Percentiles rank a stretch among this genome's conserved stretches.
phyloP scores from a whole-genome alignment of 37 sponge, comb jelly and placozoan species.

The Ianthella basta region DNA sequence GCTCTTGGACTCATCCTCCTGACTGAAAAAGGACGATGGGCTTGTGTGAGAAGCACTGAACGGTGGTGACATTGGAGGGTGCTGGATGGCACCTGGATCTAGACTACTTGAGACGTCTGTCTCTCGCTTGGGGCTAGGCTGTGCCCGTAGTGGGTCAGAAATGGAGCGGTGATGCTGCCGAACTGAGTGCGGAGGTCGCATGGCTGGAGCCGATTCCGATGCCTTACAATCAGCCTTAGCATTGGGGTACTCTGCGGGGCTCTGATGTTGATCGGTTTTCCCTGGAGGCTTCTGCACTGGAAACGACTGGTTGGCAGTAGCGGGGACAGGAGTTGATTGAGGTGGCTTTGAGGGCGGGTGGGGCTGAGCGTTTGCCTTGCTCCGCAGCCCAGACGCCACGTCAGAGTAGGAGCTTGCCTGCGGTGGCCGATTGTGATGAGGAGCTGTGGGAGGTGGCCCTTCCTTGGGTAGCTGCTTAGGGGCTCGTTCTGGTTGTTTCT shows the following conservation, averaged over 20 bases:
- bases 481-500: not conserved
- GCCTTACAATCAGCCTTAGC: not conserved
- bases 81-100: not conserved
- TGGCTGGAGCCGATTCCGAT: not conserved
- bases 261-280: not conserved
- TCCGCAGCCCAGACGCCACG: constrained; percentile 21
- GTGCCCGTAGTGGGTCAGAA: not conserved
- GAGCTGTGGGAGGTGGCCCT: not conserved
- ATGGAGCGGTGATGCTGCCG: constrained; percentile 22
- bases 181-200: not conserved
- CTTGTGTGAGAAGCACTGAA: not conserved
- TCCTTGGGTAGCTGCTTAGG: not conserved
- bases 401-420: constrained; percentile 31
- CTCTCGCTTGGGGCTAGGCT: not conserved
- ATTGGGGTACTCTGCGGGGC: not conserved
- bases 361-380: not conserved
- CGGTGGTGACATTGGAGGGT: not conserved
- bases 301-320: not conserved
- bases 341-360: not conserved
- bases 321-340: not conserved
- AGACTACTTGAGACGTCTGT: not conserved
- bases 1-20: not conserved
- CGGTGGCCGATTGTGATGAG: not conserved
- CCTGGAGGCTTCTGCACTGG: not conserved
- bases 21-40: not conserved